Evolutionary conservation across 2,113 vertebrate species (phyloP).

Genomic region (Porphyrio hochstetteri): DNA sequence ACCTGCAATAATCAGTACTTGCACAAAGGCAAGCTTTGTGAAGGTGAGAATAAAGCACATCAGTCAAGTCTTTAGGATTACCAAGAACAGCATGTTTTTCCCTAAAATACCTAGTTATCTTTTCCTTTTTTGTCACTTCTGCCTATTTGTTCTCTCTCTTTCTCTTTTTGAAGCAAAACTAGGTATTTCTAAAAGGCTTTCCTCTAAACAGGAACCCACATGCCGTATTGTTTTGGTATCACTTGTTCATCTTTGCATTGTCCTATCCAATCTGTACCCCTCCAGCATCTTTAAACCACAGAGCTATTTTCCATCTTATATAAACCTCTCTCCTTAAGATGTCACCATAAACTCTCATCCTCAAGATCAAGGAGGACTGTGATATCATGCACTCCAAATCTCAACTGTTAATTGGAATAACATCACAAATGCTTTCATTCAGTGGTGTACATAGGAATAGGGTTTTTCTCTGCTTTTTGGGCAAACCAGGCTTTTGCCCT

Average conservation of each 20-base stretch:
- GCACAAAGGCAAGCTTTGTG: not conserved
- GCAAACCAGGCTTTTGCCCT: not conserved
- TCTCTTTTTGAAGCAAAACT: not conserved
- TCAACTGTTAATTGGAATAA: not conserved
- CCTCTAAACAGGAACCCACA: not conserved
- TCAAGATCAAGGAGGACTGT: not conserved
- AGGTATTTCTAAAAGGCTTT: not conserved
- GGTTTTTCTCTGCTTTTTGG: not conserved
- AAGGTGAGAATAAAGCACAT: not conserved
- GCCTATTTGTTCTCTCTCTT: not conserved
- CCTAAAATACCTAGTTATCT: not conserved
- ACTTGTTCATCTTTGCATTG: not conserved
- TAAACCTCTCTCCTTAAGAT: not conserved
- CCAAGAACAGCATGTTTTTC: not conserved
- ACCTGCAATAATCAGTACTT: not conserved
- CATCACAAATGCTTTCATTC: not conserved
- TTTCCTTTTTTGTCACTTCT: not conserved
- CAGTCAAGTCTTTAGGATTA: not conserved
- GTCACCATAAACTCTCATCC: not conserved
- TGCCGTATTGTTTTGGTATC: not conserved
- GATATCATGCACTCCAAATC: not conserved
- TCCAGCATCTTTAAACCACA: not conserved
- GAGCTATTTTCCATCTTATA: not conserved
- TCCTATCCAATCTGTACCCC: not conserved
- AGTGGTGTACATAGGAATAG: rapidly evolving